These are phyloP conservation scores for Ostrea denselamellosa DNA, from an alignment of 1,140 invertebrate genomes.

Conservation along the genomic window DNA sequence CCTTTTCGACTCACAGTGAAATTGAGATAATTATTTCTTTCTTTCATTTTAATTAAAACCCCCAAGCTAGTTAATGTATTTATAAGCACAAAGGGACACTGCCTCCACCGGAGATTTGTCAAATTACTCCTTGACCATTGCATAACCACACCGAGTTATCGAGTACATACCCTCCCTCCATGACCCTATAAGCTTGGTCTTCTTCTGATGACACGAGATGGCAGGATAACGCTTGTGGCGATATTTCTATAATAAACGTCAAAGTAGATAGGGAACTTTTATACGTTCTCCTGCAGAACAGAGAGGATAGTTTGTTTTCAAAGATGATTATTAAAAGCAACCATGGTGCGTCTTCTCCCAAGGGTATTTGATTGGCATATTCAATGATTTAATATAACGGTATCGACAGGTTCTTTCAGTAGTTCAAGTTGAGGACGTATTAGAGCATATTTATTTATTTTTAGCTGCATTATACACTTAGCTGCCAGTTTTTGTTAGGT, in stretches of 20 bases:
- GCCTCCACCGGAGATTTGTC: conserved; percentile 12
- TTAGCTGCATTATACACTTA: too few relatives aligned
- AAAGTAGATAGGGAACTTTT: neutral
- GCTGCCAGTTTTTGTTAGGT: too few relatives aligned
- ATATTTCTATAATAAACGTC: neutral
- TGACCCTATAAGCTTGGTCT: neutral
- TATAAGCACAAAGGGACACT: conserved; percentile 4
- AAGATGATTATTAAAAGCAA: neutral
- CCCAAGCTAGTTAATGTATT: conserved; percentile 30
- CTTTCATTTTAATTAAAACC: conserved; percentile 4
- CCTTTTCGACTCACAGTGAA: conserved; percentile 18
- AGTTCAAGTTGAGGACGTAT: too few relatives aligned
- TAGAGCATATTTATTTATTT: too few relatives aligned
- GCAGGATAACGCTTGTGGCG: neutral
- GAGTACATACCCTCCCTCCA: neutral
- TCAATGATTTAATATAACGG: neutral
- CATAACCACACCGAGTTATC: neutral
- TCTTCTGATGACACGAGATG: neutral
- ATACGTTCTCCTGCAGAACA: neutral
- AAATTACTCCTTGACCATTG: conserved; percentile 1
- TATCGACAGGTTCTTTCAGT: neutral
- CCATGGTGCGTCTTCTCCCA: neutral
- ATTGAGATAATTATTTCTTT: conserved; percentile 28
- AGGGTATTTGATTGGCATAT: neutral
- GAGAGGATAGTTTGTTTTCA: neutral